These are phyloP conservation scores for Platalea minor DNA, from an alignment of 2,797 vertebrate species.

Conservation along the genomic window DNA sequence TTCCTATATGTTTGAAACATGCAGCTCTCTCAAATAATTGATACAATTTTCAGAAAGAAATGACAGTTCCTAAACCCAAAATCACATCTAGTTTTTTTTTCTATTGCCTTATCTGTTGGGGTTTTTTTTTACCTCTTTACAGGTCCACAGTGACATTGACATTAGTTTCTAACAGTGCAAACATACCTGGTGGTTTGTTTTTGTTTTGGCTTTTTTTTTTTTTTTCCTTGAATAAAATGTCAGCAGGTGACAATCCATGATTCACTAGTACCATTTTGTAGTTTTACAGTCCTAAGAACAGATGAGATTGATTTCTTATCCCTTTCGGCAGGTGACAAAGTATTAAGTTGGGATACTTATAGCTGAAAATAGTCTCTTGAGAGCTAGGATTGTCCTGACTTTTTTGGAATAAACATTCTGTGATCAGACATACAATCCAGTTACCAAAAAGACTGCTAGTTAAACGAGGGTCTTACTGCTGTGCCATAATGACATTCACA, in stretches of 20 bases:
- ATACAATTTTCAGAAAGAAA: background rate
- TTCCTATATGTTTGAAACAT: background rate
- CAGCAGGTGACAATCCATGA: background rate
- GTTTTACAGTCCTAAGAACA: background rate
- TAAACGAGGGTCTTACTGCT: background rate
- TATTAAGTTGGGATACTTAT: background rate
- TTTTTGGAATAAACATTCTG: background rate
- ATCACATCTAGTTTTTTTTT: background rate
- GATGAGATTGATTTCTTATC: background rate
- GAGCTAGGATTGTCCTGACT: background rate
- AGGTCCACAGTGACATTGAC: background rate
- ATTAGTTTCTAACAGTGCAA: background rate
- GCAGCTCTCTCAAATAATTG: background rate
- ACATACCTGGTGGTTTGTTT: rapidly evolving
- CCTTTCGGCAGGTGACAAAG: background rate
- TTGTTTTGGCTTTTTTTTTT: background rate
- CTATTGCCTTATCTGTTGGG: background rate
- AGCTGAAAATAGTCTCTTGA: background rate
- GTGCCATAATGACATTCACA: background rate
- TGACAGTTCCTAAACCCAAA: background rate
- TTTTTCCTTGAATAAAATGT: background rate
- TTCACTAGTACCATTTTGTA: background rate
- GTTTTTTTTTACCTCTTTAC: background rate
- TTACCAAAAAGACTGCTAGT: background rate
- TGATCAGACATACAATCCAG: background rate